These are phyloP conservation scores for Holacanthus passer DNA, from an alignment of 2,113 vertebrate species.

Conservation along the genomic window DNA sequence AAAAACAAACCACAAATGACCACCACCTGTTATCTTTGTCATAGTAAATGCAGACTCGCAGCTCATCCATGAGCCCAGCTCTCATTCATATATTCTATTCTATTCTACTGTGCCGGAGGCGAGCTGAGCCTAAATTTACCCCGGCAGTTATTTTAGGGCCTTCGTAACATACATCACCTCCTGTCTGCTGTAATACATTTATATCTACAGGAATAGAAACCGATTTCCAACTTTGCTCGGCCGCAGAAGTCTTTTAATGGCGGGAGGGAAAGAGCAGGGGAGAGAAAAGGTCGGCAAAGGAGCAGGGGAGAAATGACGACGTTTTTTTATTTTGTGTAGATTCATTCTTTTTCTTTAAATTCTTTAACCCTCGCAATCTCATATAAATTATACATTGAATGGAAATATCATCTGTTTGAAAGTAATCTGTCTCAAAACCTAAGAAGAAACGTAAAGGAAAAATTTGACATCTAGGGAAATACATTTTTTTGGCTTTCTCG, in stretches of 20 bases:
- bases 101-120: constrained; percentile 28
- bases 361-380: too few species aligned
- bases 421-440: too few species aligned
- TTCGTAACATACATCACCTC: constrained; percentile 67
- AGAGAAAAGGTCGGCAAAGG: too few species aligned
- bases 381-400: too few species aligned
- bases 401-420: too few species aligned
- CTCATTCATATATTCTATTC: constrained; percentile 47
- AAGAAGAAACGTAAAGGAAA: too few species aligned
- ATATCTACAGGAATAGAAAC: constrained; percentile 74
- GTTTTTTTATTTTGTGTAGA: too few species aligned
- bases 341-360: too few species aligned
- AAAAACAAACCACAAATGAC: constrained; percentile 46
- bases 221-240: constrained; percentile 41
- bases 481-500: too few species aligned
- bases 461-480: too few species aligned
- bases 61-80: constrained; percentile 19
- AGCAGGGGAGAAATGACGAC: too few species aligned
- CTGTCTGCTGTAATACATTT: constrained; percentile 69
- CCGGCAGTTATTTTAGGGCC: constrained; percentile 66
- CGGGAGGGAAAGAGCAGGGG: not conserved
- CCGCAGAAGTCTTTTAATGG: constrained; percentile 18
- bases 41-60: constrained; percentile 11
- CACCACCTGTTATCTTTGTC: constrained; percentile 64
- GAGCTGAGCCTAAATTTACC: constrained; percentile 63